Evolutionary conservation across 2,113 vertebrate species (phyloP).

Genomic region (Copsychus sechellarum): DNA sequence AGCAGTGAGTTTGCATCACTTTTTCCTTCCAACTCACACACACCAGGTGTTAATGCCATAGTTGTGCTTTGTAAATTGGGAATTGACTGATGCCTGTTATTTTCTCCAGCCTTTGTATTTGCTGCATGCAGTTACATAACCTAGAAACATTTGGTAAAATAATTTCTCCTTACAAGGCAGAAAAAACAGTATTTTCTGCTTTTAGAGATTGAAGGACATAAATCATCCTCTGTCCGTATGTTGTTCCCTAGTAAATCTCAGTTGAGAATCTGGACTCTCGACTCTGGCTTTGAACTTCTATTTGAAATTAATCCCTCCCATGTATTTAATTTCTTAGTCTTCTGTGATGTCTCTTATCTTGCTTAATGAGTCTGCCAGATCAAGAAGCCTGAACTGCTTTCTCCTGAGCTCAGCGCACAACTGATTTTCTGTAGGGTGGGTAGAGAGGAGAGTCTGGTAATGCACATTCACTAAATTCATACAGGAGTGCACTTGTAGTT

Average conservation of each 20-base stretch:
- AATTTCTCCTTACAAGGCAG: not conserved
- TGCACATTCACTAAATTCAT: not conserved
- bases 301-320: not conserved
- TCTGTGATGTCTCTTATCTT: not conserved
- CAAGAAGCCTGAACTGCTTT: not conserved
- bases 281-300: not conserved
- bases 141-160: not conserved
- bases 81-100: not conserved
- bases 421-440: not conserved
- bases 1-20: not conserved
- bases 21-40: accelerated
- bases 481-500: not conserved
- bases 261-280: not conserved
- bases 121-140: not conserved
- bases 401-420: not conserved
- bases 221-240: not conserved
- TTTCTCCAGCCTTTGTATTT: not conserved
- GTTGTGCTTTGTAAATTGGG: not conserved
- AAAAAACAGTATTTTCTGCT: not conserved
- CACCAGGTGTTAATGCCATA: not conserved
- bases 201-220: not conserved
- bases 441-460: not conserved
- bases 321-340: not conserved
- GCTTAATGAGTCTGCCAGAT: not conserved
- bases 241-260: not conserved